phyloP scores from a whole-genome alignment of 2,113 vertebrate species.

The Arvicanthis niloticus region DNA sequence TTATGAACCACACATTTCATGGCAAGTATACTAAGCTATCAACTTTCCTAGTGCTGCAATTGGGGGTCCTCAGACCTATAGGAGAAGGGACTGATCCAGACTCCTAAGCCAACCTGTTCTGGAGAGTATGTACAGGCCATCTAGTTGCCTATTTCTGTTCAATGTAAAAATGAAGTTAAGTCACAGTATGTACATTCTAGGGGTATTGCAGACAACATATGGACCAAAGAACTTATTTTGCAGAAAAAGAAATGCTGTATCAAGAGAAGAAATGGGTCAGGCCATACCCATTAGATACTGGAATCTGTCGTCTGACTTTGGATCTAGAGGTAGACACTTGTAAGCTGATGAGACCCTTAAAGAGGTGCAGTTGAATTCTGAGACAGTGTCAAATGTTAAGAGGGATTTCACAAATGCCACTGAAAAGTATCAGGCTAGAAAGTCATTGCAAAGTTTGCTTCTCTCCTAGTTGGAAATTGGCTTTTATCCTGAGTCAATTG shows the following conservation, averaged over 20 bases:
- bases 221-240: neutral
- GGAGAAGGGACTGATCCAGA: neutral
- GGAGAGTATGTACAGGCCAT: neutral
- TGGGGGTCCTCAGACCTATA: neutral
- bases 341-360: neutral
- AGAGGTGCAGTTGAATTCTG: neutral
- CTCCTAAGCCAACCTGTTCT: neutral
- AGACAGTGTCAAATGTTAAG: constrained; percentile 20
- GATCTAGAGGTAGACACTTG: neutral
- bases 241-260: constrained; percentile 26
- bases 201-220: neutral
- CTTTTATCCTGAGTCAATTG: neutral
- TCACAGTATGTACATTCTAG: neutral
- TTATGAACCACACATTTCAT: neutral
- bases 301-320: constrained; percentile 24
- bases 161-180: neutral
- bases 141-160: neutral
- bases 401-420: neutral
- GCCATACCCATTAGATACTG: neutral
- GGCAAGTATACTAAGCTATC: neutral
- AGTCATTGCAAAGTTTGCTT: neutral
- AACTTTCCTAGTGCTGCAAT: neutral
- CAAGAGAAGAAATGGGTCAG: neutral
- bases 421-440: neutral
- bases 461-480: neutral